Evolutionary conservation across 64 coral and sea anemone genomes (phyloP).

Genomic region (Catalaphyllia jardinei): DNA sequence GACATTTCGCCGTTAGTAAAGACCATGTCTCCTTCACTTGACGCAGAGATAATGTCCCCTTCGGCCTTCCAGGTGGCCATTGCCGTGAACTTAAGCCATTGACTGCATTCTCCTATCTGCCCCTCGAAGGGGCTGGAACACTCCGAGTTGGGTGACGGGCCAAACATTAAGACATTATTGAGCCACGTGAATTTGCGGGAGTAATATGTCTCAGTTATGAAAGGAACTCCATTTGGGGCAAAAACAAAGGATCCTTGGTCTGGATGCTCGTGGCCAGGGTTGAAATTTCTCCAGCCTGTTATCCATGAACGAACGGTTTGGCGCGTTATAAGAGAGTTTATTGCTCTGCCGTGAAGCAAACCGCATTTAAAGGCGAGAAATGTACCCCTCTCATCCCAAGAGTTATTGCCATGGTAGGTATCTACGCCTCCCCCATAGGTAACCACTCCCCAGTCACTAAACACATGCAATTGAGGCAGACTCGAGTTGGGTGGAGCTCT

Average conservation of each 20-base stretch:
- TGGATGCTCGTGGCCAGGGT: constrained; percentile 91
- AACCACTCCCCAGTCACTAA: constrained; percentile 93
- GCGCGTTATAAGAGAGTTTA: constrained; percentile 55
- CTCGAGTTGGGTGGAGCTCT: constrained; percentile 21
- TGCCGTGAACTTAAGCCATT: constrained; percentile 54
- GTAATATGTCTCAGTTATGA: constrained; percentile 84
- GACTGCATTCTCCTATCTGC: constrained; percentile 61
- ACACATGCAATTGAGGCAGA: constrained; percentile 61
- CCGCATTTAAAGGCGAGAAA: constrained; percentile 92
- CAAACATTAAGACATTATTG: constrained; percentile 84
- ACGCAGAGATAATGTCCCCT: constrained; percentile 48
- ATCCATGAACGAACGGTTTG: constrained; percentile 55
- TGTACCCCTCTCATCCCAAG: background rate
- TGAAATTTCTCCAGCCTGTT: constrained; percentile 56
- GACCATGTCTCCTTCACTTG: constrained; percentile 40
- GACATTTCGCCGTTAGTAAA: constrained; percentile 66
- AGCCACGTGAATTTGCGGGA: constrained; percentile 93
- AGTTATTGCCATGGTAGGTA: background rate
- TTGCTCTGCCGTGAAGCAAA: constrained; percentile 73
- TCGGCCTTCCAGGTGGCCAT: constrained; percentile 31
- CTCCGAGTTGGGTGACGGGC: constrained; percentile 48
- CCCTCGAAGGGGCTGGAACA: constrained; percentile 68
- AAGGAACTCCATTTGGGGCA: constrained; percentile 71
- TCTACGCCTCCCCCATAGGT: constrained; percentile 56
- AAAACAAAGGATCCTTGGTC: constrained; percentile 98